Percentiles rank a stretch among this genome's conserved stretches.
Evolutionary conservation across 2,888 invertebrate species (phyloP).

Genomic region (Tetragonula carbonaria): DNA sequence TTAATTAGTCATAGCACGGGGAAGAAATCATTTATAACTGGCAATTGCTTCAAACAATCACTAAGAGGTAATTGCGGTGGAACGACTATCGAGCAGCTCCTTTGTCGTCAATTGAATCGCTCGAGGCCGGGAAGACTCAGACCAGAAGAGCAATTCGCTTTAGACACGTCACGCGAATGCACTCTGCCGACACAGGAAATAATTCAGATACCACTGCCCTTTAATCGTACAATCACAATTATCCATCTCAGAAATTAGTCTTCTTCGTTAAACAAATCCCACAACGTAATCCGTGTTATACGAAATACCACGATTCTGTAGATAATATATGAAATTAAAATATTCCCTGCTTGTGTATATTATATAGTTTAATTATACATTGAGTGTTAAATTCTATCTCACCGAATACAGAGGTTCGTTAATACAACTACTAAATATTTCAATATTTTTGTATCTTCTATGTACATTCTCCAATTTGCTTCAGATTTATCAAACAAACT

Average conservation of each 20-base stretch:
- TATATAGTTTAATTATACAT: too few relatives aligned
- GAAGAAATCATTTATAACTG: background rate
- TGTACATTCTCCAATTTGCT: too few relatives aligned
- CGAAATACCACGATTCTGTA: too few relatives aligned
- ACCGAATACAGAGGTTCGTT: too few relatives aligned
- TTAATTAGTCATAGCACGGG: background rate
- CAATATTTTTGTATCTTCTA: too few relatives aligned
- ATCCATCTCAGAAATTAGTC: background rate
- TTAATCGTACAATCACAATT: background rate
- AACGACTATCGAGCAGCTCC: background rate
- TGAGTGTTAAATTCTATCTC: too few relatives aligned
- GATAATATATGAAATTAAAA: too few relatives aligned
- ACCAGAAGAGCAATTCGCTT: background rate
- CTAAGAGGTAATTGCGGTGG: background rate
- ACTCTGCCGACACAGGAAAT: background rate
- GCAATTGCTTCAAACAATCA: background rate
- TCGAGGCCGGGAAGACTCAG: background rate
- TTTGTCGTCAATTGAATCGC: conserved; percentile 1
- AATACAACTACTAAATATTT: too few relatives aligned
- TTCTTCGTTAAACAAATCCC: background rate
- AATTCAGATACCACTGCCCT: background rate
- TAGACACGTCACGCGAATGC: background rate
- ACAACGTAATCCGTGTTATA: too few relatives aligned
- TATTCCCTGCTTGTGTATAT: too few relatives aligned
- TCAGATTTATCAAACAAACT: too few relatives aligned